Evolutionary conservation across 2,888 invertebrate species (phyloP), one percentile per base, ranked within the genome.

Genomic region (Parnassius orleans): DNA sequence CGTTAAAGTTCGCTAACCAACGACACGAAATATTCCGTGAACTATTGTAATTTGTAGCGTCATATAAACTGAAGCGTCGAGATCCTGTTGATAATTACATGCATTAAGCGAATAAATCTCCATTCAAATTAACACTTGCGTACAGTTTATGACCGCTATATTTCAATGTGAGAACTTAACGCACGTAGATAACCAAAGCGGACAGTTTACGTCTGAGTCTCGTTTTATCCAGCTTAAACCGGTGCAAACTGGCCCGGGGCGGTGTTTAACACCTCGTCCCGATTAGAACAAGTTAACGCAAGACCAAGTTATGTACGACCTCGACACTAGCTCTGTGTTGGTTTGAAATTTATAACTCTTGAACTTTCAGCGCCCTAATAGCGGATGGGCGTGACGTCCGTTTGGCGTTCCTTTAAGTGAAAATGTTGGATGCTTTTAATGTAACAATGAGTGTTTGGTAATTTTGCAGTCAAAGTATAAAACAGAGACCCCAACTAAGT

Each of bases 241-340:
- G 74, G 73, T 61, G 64, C 73, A 69, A 71, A 70, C 76, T 72
- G 70, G 78, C 77, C 75, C 75, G 69, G 69, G 75, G 77, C 79
- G 72, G 77, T 77, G 76, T 80, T 84, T 83, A 83, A 79, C 83
- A 80, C 83, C 79, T 81, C 81, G 77, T 82, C 81, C 75, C 79
- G 80, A 42, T 19, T 72, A 70, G 67, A 69, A 71, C 72, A 72
- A 73, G 77, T 78, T 61, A 64, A 61, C 60, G 55, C 60, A 61
- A 33, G 54, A 54, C 50, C 50, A 44, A 59, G 61, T 61, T 60
- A 61, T 54, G 61, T 65, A 61, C 62, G 64, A 64, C 62, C 65
- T 51, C 54, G 10, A 12, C 24, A 46, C 53, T 53, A 51, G 54
- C 48, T 51, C 53, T 41, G 51, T 53, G 60, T 63, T 55, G 57